A percentile compares a stretch with the other conserved stretches of the same genome.
These are phyloP conservation scores for Zaprionus kolodkinae DNA, from an alignment of 1,140 invertebrate genomes.

Conservation along the genomic window DNA sequence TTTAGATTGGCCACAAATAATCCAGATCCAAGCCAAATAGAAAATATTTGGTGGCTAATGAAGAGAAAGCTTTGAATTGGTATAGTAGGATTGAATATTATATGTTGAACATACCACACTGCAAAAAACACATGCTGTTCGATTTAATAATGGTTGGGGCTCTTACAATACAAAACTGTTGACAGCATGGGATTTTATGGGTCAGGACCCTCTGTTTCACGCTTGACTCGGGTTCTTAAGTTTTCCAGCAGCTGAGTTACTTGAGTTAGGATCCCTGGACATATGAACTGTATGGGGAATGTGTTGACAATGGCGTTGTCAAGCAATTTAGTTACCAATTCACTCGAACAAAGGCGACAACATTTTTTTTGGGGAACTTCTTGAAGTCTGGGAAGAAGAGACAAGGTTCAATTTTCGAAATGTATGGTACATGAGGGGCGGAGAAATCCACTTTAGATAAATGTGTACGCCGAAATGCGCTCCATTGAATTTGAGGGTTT, in stretches of 20 bases:
- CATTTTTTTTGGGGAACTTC: background rate
- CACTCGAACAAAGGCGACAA: conserved; percentile 14
- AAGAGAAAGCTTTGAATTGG: too few species aligned
- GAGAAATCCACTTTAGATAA: conserved; percentile 15
- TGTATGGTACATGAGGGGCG: background rate
- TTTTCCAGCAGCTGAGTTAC: conserved; percentile 6
- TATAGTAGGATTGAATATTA: too few species aligned
- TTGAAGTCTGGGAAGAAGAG: background rate
- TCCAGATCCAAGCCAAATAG: too few species aligned
- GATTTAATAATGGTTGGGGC: too few species aligned
- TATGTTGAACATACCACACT: too few species aligned
- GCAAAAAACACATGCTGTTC: too few species aligned
- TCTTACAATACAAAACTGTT: background rate
- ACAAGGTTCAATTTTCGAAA: background rate
- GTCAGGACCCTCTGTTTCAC: background rate
- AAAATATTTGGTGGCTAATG: too few species aligned
- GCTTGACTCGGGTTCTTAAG: conserved; percentile 9
- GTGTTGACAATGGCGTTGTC: conserved; percentile 23
- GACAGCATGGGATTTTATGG: background rate
- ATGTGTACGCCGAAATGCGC: conserved; percentile 51
- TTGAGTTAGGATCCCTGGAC: conserved; percentile 18
- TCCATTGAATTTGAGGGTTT: conserved; percentile 55
- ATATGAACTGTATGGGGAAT: conserved; percentile 1
- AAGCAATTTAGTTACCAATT: conserved; percentile 23
- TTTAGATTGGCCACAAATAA: too few species aligned